phyloP scores from a whole-genome alignment of 2,113 vertebrate genomes.

The Equus przewalskii region DNA sequence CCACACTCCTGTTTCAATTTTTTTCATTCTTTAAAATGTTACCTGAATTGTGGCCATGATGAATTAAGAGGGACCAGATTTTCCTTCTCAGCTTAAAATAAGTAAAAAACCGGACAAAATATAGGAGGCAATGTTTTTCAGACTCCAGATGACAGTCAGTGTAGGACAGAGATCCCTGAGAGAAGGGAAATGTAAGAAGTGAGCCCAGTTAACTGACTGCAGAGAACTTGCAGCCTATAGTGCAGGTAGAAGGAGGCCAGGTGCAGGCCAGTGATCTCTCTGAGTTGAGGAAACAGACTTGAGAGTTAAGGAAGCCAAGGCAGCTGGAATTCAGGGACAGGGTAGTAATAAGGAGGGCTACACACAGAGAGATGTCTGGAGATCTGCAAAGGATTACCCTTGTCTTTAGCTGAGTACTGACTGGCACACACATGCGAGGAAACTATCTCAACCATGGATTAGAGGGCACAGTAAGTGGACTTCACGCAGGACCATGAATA shows the following conservation, averaged over 20 bases:
- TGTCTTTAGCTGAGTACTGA: background rate
- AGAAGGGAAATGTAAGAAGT: background rate
- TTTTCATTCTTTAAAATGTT: conserved; percentile 19
- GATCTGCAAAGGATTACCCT: background rate
- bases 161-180: background rate
- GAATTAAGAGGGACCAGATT: background rate
- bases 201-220: background rate
- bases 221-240: background rate
- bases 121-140: background rate
- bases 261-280: no score
- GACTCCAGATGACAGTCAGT: background rate
- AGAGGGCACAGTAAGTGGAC: background rate
- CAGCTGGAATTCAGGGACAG: background rate
- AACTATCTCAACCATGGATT: background rate
- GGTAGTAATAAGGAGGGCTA: background rate
- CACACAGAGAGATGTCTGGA: background rate
- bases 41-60: background rate
- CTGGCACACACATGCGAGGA: background rate
- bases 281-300: background rate
- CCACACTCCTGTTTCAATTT: background rate
- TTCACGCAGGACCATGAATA: background rate
- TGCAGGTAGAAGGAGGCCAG: background rate
- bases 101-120: background rate
- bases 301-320: background rate
- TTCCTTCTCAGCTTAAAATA: background rate